phyloP scores from a whole-genome alignment of 1,140 invertebrate species.

The Stratiolaelaps scimitus region DNA sequence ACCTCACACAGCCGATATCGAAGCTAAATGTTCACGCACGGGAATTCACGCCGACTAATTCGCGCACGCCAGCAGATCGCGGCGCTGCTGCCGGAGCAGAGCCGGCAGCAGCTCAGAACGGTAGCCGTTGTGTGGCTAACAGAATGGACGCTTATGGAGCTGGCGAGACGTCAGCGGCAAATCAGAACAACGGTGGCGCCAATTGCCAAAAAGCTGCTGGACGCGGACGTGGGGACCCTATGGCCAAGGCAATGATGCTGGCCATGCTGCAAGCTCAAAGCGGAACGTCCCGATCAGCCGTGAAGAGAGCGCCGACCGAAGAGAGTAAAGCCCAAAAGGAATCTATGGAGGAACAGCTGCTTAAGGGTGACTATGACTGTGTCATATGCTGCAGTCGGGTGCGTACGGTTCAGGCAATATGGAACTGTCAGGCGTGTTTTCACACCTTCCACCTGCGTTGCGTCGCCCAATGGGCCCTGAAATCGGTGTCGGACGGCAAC shows the following conservation, averaged over 20 bases:
- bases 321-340: slow-evolving; percentile 31
- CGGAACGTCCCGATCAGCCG: too few species aligned
- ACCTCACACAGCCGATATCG: too few species aligned
- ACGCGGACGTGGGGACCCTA: too few species aligned
- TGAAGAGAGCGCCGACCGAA: not conserved
- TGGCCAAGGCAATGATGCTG: too few species aligned
- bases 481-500: slow-evolving; percentile 47
- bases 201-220: too few species aligned
- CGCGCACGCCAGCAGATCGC: not conserved
- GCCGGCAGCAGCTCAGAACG: too few species aligned
- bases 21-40: slow-evolving; percentile 17
- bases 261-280: too few species aligned
- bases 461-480: slow-evolving; percentile 75
- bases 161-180: too few species aligned
- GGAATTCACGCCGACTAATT: not conserved
- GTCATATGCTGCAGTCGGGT: slow-evolving; percentile 80
- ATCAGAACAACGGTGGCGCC: too few species aligned
- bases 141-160: too few species aligned
- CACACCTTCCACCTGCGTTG: slow-evolving; percentile 79
- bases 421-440: slow-evolving; percentile 79
- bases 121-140: too few species aligned
- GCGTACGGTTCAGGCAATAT: slow-evolving; percentile 60
- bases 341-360: slow-evolving; percentile 33
- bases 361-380: slow-evolving; percentile 56
- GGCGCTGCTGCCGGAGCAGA: too few species aligned